These are phyloP conservation scores for Acanthosepion esculentum DNA, from an alignment of 2,888 invertebrate species.

Conservation along the genomic window DNA sequence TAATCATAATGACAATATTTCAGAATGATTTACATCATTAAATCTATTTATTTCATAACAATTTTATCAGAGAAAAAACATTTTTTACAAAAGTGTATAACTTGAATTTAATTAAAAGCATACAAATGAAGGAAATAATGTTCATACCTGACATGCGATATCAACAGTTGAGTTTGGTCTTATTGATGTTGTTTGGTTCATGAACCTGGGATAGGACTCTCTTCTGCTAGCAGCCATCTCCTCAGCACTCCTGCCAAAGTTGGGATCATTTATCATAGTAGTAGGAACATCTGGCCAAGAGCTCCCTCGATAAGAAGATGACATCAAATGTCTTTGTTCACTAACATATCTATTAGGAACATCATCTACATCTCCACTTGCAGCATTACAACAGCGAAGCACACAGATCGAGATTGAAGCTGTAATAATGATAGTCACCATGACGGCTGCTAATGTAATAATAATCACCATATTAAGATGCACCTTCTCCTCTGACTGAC, in stretches of 20 bases:
- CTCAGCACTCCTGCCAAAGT: not conserved
- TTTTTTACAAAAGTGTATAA: no score
- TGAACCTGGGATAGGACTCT: not conserved
- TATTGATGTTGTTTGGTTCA: not conserved
- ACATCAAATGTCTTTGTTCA: not conserved
- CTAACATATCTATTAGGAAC: not conserved
- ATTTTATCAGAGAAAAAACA: no score
- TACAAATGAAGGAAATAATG: no score
- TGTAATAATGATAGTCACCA: not conserved
- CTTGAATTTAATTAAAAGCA: no score
- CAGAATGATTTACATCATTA: no score
- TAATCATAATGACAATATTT: no score
- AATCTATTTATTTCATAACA: no score
- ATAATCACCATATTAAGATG: conserved; percentile 2
- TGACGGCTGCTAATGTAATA: not conserved
- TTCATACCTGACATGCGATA: not conserved
- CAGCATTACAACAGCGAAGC: not conserved
- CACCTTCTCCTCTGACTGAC: not conserved
- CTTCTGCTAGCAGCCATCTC: not conserved
- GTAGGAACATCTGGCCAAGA: conserved; percentile 2
- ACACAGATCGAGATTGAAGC: not conserved
- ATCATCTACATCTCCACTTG: not conserved
- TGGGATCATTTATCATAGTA: not conserved
- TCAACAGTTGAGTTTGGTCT: not conserved
- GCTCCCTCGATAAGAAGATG: not conserved